Evolutionary conservation across 2,797 vertebrate species (phyloP).

Genomic region (Hypotaenidia okinawae): DNA sequence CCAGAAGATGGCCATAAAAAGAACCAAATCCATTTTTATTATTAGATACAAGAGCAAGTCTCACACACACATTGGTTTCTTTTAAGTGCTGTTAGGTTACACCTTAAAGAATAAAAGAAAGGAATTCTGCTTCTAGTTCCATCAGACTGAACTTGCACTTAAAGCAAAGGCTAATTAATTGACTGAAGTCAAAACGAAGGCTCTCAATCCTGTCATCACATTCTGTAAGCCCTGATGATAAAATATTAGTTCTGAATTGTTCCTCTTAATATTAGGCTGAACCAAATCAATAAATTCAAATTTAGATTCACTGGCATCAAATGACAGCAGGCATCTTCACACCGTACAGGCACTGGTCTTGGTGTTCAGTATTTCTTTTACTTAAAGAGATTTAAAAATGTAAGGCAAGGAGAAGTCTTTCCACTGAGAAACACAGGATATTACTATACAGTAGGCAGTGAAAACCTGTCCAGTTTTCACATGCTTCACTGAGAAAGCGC

Average conservation of each 20-base stretch:
- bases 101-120: not conserved
- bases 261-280: not conserved
- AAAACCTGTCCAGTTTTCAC: not conserved
- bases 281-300: not conserved
- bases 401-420: not conserved
- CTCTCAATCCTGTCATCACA: not conserved
- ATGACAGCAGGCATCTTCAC: not conserved
- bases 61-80: not conserved
- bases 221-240: not conserved
- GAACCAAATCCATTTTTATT: not conserved
- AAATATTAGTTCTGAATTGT: not conserved
- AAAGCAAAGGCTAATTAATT: not conserved
- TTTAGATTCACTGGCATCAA: not conserved
- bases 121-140: not conserved
- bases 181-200: not conserved
- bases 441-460: not conserved
- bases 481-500: slow-evolving; percentile 7
- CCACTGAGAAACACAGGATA: not conserved
- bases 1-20: not conserved
- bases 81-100: not conserved
- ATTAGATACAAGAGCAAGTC: not conserved
- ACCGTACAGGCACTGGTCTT: not conserved
- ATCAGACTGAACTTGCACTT: not conserved
- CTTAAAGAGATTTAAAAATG: not conserved
- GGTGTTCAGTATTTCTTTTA: not conserved